Percentiles rank a stretch among this genome's conserved stretches.
phyloP scores from a whole-genome alignment of 2,888 invertebrate genomes.

The Rotaria sp. region DNA sequence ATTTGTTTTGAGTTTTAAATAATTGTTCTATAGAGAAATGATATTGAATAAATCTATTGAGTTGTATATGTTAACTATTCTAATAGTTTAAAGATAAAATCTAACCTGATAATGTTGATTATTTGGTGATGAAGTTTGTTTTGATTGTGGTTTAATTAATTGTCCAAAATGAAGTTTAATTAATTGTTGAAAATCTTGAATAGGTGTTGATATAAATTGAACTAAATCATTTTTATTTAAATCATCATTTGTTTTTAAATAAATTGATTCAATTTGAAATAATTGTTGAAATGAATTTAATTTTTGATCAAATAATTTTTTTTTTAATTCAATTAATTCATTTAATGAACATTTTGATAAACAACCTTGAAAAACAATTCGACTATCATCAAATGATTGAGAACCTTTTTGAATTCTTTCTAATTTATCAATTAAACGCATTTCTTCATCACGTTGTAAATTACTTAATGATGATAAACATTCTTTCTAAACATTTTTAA shows the following conservation, averaged over 20 bases:
- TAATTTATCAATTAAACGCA: constrained; percentile 8
- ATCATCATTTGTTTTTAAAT: neutral
- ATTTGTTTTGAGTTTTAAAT: too few species aligned
- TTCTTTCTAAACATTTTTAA: neutral
- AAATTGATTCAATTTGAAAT: neutral
- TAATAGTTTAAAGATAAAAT: too few species aligned
- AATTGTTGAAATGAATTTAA: neutral
- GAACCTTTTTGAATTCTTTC: neutral
- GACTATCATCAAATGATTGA: neutral
- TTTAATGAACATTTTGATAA: neutral
- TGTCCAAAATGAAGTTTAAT: neutral
- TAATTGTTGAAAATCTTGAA: neutral
- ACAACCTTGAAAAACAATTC: neutral
- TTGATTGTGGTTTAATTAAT: neutral
- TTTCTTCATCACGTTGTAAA: neutral
- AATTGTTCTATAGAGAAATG: too few species aligned
- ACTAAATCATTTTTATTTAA: neutral
- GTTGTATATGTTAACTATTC: too few species aligned
- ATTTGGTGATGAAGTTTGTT: neutral
- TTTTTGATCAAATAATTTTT: neutral
- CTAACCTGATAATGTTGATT: neutral
- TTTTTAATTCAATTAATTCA: constrained; percentile 1
- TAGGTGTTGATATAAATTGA: neutral
- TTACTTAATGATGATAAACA: neutral
- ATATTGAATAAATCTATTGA: too few species aligned